Evolutionary conservation across 2,888 invertebrate species (phyloP), one percentile per base, ranked within the genome.

Genomic region (Camptogramma bilineatum): DNA sequence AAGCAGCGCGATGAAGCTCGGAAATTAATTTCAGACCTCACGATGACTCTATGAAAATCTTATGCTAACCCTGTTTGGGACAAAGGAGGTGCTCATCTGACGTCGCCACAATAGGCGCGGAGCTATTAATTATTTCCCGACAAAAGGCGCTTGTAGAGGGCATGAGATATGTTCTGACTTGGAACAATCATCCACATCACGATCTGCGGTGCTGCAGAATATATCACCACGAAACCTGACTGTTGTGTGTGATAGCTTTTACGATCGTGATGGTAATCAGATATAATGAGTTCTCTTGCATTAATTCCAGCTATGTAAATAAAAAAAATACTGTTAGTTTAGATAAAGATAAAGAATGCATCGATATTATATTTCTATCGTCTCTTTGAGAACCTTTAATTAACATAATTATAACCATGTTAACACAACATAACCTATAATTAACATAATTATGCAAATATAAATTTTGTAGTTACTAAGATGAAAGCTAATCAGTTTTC

Each of bases 51-150:
- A 55, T 66, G 66, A 66, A 68, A 69, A 74, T 72, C 70, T 76
- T 73, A 75, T 75, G 73, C 71, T 74, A 73, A 58, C 62, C 65
- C 63, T 62, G 65, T 31, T 52, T 46, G 73, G 77, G 73, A 81
- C 82, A 86, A 85, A 85, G 85, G 81, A 76, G 79, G 76, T 74
- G 75, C 75, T 80, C 77, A 76, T 77, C 77, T 78, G 79, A 74
- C 77, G 68, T 68, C 69, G 72, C 77, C 74, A 82, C 80, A 85
- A 82, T 80, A 78, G 83, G 79, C 83, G 80, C 82, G 79, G 69
- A 66, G 77, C 83, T 79, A 86, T 87, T 86, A 85, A 86, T 86
- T 84, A 86, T 81, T 80, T 77, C 77, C 76, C 81, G 77, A 84
- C 85, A 85, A 85, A 85, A 84, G 85, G 78, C 77, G 72, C 64